Percentiles rank a stretch among this genome's conserved stretches.
phyloP scores from a whole-genome alignment of 2,888 invertebrate species.

The Ochropleura leucogaster region DNA sequence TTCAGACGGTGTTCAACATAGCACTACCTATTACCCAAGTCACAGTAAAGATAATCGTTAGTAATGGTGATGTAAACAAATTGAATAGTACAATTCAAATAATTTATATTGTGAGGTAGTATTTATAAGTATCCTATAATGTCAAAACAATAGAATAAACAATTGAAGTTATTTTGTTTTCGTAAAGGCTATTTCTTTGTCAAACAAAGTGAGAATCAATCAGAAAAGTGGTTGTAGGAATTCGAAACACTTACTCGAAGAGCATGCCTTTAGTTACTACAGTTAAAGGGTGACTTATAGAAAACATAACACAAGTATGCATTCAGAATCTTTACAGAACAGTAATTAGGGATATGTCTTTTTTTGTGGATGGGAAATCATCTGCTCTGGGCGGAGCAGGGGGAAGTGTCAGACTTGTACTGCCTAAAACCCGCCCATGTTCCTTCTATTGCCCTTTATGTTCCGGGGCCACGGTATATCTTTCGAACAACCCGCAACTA shows the following conservation, averaged over 20 bases:
- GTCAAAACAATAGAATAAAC: constrained; percentile 19
- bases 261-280: neutral
- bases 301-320: neutral
- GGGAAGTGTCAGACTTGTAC: too few relatives aligned
- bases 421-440: too few relatives aligned
- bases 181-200: neutral
- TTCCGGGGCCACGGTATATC: too few relatives aligned
- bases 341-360: neutral
- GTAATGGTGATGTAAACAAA: constrained; percentile 4
- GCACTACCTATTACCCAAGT: neutral
- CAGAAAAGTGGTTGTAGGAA: neutral
- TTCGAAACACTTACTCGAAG: neutral
- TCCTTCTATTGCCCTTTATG: too few relatives aligned
- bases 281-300: neutral
- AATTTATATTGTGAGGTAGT: constrained; percentile 2
- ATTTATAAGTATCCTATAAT: neutral
- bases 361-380: too few relatives aligned
- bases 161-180: neutral
- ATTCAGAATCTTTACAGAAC: neutral
- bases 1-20: neutral
- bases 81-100: neutral
- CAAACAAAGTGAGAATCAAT: neutral
- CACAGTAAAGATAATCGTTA: neutral
- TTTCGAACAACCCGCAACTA: neutral
- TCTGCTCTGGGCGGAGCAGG: too few relatives aligned